Evolutionary conservation across 2,113 vertebrate species (phyloP), one percentile per base, ranked within the genome.

Genomic region (Leptocoma aspasia): DNA sequence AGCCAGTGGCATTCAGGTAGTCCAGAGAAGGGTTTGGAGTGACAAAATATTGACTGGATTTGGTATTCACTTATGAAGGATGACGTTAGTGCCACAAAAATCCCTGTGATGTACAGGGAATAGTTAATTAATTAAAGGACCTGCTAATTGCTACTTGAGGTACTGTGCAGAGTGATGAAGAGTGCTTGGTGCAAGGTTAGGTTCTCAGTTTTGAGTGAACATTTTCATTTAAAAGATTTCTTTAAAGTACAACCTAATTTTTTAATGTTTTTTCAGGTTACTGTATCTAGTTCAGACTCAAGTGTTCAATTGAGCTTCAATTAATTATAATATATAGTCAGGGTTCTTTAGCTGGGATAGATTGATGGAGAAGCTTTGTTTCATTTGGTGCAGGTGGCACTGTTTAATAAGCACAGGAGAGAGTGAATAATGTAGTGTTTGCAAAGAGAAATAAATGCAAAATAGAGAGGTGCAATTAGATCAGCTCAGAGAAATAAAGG

Each of bases 401-500:
- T 97, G 97, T 98, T 98, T 98, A 98, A 98, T 98, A 98, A 98
- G 97, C 98, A 98, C 95, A 97, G 93, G 96, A 97, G 96, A 98
- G 97, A 98, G 96, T 97, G 97, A 97, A 97, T 98, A 98, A 97
- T 98, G 98, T 97, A 98, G 96, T 97, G 96, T 97, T 97, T 96
- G 97, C 96, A 98, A 98, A 97, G 97, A 98, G 97, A 97, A 98
- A 97, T 98, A 98, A 97, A 98, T 98, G 97, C 97, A 98, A 98
- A 98, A 97, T 96, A 97, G 97, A 98, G 97, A 96, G 88, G 93
- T 97, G 97, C 97, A 98, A 98, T 98, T 98, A 98, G 97, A 97
- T 96, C 97, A 96, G 95, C 92, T 95, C 93, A 90, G 81, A 97
- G 95, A 97, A 98, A 97, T 82, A 97, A 96, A 98, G 97, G 97